A percentile compares a stretch with the other conserved stretches of the same genome.
These are phyloP conservation scores for Drosophila quadrilineata DNA, from an alignment of 1,140 invertebrate species.

Conservation along the genomic window DNA sequence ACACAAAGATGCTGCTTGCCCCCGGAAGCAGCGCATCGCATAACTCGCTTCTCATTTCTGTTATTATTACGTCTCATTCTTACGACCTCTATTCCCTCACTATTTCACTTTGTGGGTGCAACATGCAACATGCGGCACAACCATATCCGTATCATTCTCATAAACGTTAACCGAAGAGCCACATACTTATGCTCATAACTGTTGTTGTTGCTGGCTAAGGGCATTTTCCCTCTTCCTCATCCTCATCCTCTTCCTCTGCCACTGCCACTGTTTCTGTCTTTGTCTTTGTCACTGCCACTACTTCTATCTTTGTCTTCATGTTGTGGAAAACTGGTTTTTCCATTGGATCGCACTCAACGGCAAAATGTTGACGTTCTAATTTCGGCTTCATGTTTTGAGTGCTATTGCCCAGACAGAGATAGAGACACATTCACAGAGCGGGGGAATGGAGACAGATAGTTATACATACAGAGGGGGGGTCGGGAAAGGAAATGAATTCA, in stretches of 20 bases:
- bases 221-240: too few relatives aligned
- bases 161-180: too few relatives aligned
- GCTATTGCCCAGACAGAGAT: not conserved
- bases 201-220: slow-evolving; percentile 28
- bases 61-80: too few relatives aligned
- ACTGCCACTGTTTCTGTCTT: not conserved
- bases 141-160: slow-evolving; percentile 7
- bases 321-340: slow-evolving; percentile 42
- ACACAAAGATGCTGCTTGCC: too few relatives aligned
- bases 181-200: slow-evolving; percentile 23
- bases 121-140: too few relatives aligned
- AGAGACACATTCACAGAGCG: too few relatives aligned
- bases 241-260: too few relatives aligned
- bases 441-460: not conserved
- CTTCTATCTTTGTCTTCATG: not conserved
- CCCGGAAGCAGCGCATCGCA: too few relatives aligned
- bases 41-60: too few relatives aligned
- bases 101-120: too few relatives aligned
- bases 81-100: too few relatives aligned
- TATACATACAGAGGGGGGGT: not conserved
- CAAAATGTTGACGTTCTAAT: slow-evolving; percentile 50
- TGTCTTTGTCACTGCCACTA: too few relatives aligned
- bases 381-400: slow-evolving; percentile 31
- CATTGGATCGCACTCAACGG: slow-evolving; percentile 24
- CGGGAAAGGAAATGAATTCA: not conserved